A percentile compares a stretch with the other conserved stretches of the same genome.
Evolutionary conservation across 2,113 vertebrate species (phyloP).

Genomic region (cattle (Bos taurus)): DNA sequence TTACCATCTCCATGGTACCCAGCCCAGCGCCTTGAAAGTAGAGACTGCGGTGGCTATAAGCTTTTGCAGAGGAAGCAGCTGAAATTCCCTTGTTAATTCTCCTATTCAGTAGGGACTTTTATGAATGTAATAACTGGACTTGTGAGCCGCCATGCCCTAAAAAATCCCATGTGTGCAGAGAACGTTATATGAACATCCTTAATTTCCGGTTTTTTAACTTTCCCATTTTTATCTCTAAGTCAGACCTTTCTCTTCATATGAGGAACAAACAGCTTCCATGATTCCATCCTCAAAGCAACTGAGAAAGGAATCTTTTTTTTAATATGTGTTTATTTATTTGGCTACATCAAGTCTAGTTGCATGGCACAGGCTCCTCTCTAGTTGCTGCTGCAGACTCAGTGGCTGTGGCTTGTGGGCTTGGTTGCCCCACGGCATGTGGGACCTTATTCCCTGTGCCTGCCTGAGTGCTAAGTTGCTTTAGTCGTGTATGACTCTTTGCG

Average conservation of each 20-base stretch:
- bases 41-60: background rate
- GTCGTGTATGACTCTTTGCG: background rate
- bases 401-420: background rate
- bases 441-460: background rate
- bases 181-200: background rate
- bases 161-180: background rate
- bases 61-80: too few relatives aligned
- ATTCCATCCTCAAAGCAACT: background rate
- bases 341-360: background rate
- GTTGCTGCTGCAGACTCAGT: background rate
- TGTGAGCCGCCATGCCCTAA: background rate
- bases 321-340: background rate
- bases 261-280: background rate
- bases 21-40: background rate
- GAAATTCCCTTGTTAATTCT: background rate
- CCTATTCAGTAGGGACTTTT: background rate
- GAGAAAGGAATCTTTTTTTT: background rate
- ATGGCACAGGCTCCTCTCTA: rapidly evolving
- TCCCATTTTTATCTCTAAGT: background rate
- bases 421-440: background rate
- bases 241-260: background rate
- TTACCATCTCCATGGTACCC: background rate
- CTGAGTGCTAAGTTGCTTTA: background rate
- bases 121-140: too few relatives aligned
- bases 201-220: background rate